Conservation (phyloP, 2,113 vertebrate species). For the Zonotrichia leucophrys region DNA sequence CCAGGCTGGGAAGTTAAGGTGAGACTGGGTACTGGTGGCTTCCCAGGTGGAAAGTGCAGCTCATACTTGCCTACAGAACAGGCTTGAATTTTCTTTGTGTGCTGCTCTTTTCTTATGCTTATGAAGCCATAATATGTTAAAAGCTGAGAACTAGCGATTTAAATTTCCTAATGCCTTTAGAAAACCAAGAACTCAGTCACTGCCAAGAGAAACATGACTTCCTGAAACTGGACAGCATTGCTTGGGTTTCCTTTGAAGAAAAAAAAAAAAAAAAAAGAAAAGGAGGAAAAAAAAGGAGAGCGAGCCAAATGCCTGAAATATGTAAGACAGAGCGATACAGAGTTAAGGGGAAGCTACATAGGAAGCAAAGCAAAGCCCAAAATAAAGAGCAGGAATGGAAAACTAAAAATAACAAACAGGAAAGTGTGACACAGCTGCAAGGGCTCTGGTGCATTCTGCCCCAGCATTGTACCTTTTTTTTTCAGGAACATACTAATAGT, state of each 20-base stretch:
- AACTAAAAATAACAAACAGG: conserved; percentile 83
- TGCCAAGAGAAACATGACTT: conserved; percentile 70
- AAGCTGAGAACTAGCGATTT: conserved; percentile 34
- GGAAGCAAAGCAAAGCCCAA: conserved; percentile 78
- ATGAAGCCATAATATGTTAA: conserved; percentile 32
- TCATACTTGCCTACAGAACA: not conserved
- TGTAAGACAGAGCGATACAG: conserved; percentile 59
- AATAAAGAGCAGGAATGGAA: conserved; percentile 82
- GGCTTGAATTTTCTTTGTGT: not conserved
- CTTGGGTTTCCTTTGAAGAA: conserved; percentile 69
- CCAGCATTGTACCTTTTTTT: conserved; percentile 71
- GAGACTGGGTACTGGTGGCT: not conserved
- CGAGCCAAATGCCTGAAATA: conserved; percentile 58
- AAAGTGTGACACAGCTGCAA: conserved; percentile 74
- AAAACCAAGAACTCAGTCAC: conserved; percentile 63
- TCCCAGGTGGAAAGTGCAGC: not conserved
- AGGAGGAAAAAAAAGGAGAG: not conserved
- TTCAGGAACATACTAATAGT: conserved; percentile 74
- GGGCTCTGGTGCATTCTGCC: conserved; percentile 59
- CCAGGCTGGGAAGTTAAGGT: not conserved
- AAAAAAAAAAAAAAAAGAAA: not conserved
- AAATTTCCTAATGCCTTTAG: conserved; percentile 66
- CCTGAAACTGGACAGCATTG: conserved; percentile 62
- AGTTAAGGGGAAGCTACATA: conserved; percentile 78
- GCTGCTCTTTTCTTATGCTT: not conserved